Base-by-base conservation (phyloP, 2,797 vertebrate species). In the Geotria australis region DNA sequence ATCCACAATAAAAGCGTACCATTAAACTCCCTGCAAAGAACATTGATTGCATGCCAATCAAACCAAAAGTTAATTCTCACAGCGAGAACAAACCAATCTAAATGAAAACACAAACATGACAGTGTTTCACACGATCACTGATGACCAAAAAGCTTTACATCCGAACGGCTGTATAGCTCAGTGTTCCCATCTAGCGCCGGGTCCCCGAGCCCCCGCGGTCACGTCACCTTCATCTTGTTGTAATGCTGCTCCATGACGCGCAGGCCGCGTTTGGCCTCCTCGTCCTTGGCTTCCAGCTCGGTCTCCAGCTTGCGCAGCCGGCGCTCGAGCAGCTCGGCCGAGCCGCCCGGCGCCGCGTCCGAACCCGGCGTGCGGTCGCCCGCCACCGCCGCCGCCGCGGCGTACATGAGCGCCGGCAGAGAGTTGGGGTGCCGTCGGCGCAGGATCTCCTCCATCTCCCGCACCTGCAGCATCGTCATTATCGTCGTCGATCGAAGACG, bases 211-310 rank as follows among this genome's bases (percentile, higher is more conserved):
- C 5, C 47, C 11, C 11, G 38, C 15, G 11, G 13, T 46, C 2
- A 11, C 15, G 10, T 6, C 11, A 94, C 85, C 78, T 86, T 95
- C 62, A 89, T 71, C 65, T 75, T 73, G 61, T 85, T 79, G 69
- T 81, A 95, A 47, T 83, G 79, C 7, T 93, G 82, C 58, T 95
- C 83, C 83, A 94, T 81, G 57, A 73, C 66, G 57, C 77, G 68
- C 55, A 93, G 75, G 66, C 76, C 79, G 64, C 70, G 76, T 62
- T 91, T 94, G 59, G 84, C 78, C 65, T 85, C 80, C 59, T 88
- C 83, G 61, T 91, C 79, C 60, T 69, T 77, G 55, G 70, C 72
- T 67, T 95, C 83, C 59, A 96, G 76, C 65, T 91, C 82, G 1
- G 70, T 68, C 74, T 95, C 89, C 65, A 96, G 70, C 38, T 77